Conservation (phyloP, 2,797 vertebrate species). For the Chiloscyllium punctatum region DNA sequence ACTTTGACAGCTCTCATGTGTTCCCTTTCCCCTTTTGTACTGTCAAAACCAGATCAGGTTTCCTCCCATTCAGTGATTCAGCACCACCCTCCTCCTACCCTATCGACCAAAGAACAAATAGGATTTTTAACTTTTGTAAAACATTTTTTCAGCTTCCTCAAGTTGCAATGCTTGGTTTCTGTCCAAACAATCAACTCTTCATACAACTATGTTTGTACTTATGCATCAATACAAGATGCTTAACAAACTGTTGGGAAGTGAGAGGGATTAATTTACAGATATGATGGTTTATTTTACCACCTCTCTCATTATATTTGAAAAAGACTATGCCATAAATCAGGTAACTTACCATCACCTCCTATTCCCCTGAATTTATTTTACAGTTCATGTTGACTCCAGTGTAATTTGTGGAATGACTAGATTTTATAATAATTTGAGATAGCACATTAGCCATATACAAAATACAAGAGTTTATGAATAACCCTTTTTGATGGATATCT, state of each 20-base stretch:
- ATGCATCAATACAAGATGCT: not conserved
- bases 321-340: not conserved
- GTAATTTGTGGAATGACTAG: not conserved
- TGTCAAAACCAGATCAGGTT: constrained; percentile 22
- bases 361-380: not conserved
- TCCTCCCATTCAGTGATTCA: constrained; percentile 24
- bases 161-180: constrained; percentile 7
- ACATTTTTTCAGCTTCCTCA: constrained; percentile 14
- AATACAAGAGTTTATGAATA: not conserved
- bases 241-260: constrained; percentile 14
- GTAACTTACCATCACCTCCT: not conserved
- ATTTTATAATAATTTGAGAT: not conserved
- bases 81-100: not conserved
- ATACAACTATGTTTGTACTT: constrained; percentile 19
- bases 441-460: not conserved
- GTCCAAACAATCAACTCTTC: constrained; percentile 27
- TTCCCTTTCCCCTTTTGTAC: not conserved
- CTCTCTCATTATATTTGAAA: not conserved
- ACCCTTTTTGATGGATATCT: not conserved
- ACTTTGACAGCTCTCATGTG: constrained; percentile 19
- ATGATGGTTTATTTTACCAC: constrained; percentile 2
- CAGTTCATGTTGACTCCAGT: not conserved
- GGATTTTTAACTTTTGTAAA: constrained; percentile 25
- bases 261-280: not conserved
- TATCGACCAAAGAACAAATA: constrained; percentile 6